Evolutionary conservation across 2,888 invertebrate genomes (phyloP).

Genomic region (Dexiosoma caninum): DNA sequence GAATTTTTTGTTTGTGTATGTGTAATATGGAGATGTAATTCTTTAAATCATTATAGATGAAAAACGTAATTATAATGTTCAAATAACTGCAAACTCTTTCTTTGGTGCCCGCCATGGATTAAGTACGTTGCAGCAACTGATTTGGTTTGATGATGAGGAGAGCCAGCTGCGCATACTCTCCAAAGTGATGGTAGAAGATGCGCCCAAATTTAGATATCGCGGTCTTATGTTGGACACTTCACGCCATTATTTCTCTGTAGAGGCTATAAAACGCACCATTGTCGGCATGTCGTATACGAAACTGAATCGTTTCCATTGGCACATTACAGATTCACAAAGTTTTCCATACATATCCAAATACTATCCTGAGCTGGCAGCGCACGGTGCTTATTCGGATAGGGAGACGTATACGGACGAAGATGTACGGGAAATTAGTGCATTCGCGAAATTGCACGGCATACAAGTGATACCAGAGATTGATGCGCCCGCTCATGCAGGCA

Average conservation of each 20-base stretch:
- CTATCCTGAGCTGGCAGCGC: conserved; percentile 87
- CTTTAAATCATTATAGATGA: conserved; percentile 68
- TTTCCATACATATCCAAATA: conserved; percentile 90
- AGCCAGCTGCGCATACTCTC: conserved; percentile 82
- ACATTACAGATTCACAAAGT: conserved; percentile 93
- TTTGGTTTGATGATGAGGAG: conserved; percentile 87
- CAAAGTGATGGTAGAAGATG: conserved; percentile 85
- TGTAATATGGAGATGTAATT: neutral
- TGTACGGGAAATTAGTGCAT: conserved; percentile 85
- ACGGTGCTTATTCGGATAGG: conserved; percentile 91
- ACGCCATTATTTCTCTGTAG: conserved; percentile 90
- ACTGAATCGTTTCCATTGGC: conserved; percentile 96
- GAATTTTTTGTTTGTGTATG: neutral
- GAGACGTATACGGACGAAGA: conserved; percentile 86
- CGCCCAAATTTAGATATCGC: conserved; percentile 86
- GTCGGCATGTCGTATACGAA: conserved; percentile 94
- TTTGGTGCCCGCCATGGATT: conserved; percentile 88
- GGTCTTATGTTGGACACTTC: conserved; percentile 95
- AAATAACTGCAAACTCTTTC: conserved; percentile 83
- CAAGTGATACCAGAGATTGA: conserved; percentile 93
- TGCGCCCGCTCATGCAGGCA: conserved; percentile 92
- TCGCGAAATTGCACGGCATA: conserved; percentile 89
- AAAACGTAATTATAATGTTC: conserved; percentile 79
- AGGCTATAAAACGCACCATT: conserved; percentile 84
- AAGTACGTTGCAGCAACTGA: conserved; percentile 87